Conservation (phyloP, 2,113 vertebrate species). For the Aptenodytes patagonicus region DNA sequence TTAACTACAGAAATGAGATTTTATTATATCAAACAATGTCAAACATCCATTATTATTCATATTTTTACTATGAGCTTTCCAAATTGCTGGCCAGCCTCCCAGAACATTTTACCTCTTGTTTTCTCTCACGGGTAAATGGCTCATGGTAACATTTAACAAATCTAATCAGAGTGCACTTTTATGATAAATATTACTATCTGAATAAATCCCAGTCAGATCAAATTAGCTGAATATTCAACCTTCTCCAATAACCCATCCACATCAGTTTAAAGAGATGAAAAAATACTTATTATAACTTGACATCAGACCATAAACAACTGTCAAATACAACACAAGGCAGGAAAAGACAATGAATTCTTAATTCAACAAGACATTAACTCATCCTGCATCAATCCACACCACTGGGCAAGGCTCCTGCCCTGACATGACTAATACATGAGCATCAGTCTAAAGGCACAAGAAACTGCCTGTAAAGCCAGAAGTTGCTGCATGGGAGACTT, state of each 20-base stretch:
- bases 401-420: neutral
- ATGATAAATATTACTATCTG: neutral
- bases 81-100: neutral
- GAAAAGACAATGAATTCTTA: neutral
- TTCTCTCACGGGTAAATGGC: neutral
- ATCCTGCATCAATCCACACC: neutral
- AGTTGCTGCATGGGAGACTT: neutral
- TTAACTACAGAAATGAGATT: neutral
- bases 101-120: neutral
- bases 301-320: neutral
- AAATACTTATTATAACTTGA: neutral
- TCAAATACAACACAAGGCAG: neutral
- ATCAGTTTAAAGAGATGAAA: neutral
- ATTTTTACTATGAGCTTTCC: neutral
- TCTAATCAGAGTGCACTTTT: neutral
- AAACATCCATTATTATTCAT: neutral
- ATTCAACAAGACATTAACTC: constrained; percentile 16
- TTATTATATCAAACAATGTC: neutral
- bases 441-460: neutral
- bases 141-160: neutral
- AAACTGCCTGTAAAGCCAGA: neutral
- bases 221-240: neutral
- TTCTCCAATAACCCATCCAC: neutral
- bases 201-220: neutral
- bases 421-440: neutral